These are phyloP conservation scores for Pseudotriccus pelzelni DNA, from an alignment of 2,797 vertebrate species.

Conservation along the genomic window DNA sequence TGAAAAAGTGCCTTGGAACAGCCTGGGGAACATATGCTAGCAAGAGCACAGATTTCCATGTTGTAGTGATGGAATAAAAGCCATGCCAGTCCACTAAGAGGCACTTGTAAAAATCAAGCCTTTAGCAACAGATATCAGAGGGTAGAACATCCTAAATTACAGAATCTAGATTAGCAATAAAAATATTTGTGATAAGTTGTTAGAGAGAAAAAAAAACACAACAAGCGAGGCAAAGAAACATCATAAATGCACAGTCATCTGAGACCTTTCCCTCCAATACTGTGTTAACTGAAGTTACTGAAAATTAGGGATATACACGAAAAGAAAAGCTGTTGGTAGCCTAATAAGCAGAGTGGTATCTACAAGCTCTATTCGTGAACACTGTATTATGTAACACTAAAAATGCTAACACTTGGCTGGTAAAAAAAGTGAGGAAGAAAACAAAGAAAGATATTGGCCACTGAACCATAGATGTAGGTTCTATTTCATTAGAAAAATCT, in stretches of 20 bases:
- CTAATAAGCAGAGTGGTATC: neutral
- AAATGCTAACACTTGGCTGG: neutral
- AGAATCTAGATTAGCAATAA: neutral
- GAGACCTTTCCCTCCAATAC: neutral
- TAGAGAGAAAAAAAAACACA: neutral
- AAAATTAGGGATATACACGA: neutral
- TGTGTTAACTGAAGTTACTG: neutral
- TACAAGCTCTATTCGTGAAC: neutral
- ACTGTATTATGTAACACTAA: neutral
- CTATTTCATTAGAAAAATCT: neutral
- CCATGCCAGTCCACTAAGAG: neutral
- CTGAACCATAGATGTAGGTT: neutral
- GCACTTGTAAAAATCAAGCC: neutral
- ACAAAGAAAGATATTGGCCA: neutral
- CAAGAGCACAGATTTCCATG: slow-evolving; percentile 8
- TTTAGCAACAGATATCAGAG: neutral
- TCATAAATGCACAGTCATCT: neutral
- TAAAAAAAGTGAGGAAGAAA: neutral
- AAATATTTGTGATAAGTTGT: neutral
- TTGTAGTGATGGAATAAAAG: slow-evolving; percentile 3
- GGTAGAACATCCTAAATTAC: neutral
- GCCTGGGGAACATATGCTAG: slow-evolving; percentile 21
- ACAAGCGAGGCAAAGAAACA: neutral
- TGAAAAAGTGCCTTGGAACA: slow-evolving; percentile 24
- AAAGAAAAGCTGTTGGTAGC: neutral